phyloP scores from a whole-genome alignment of 2,888 invertebrate genomes.

The Neria commutata region DNA sequence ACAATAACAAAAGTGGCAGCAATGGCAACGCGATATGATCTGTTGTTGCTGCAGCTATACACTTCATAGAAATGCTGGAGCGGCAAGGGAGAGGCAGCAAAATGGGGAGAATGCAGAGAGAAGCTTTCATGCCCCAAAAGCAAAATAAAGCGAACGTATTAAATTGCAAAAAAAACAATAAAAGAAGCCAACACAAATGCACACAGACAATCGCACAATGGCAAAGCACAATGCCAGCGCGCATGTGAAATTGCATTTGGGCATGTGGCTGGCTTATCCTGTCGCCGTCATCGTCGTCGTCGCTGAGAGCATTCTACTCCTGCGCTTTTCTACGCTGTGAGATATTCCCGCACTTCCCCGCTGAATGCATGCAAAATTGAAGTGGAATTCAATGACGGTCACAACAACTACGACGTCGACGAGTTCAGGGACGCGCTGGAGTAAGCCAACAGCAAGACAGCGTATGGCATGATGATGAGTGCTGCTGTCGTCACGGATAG shows the following conservation, averaged over 20 bases:
- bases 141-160: not conserved
- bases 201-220: not conserved
- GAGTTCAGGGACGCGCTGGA: too few relatives aligned
- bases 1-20: not conserved
- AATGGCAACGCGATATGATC: not conserved
- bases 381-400: slow-evolving; percentile 7
- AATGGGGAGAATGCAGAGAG: not conserved
- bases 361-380: slow-evolving; percentile 18
- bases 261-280: too few relatives aligned
- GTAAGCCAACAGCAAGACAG: too few relatives aligned
- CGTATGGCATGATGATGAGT: too few relatives aligned
- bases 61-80: not conserved
- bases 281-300: too few relatives aligned
- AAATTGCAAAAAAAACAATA: slow-evolving; percentile 11
- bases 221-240: not conserved
- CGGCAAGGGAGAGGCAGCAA: not conserved
- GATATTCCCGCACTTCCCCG: too few relatives aligned
- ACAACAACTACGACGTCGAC: not conserved
- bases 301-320: too few relatives aligned
- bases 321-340: too few relatives aligned
- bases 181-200: not conserved
- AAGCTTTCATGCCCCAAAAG: not conserved
- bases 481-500: too few relatives aligned
- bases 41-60: not conserved
- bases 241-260: slow-evolving; percentile 1